Evolutionary conservation across 2,888 invertebrate species (phyloP), one percentile per base, ranked within the genome.

Genomic region (Lasioglossum pauxillum): DNA sequence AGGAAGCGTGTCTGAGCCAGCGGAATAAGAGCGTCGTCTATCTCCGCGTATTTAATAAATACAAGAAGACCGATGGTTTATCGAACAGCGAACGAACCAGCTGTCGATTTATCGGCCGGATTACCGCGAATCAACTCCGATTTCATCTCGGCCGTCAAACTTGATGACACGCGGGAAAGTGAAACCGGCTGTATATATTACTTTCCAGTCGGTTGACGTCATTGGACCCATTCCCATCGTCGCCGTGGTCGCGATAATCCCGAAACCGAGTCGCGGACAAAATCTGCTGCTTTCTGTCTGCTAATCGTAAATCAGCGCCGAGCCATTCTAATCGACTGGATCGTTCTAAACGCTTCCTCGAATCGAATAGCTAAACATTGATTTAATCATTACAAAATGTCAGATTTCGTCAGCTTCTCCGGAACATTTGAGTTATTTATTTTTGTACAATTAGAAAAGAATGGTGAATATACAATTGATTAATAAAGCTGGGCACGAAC

Each of bases 41-140:
- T 44, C 75, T 31, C 14, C 67, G 38, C 27, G 74, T 86, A 82
- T 86, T 85, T 85, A 86, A 46, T 82, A 85, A 86, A 78, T 85
- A 76, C 78, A 19, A 67, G 73, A n/a, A 44, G 57, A 64, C 41
- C 38, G 38, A 67, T 31, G 74, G 31, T 75, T 60, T 44, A 76
- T 57, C 60, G 53, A 53, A 53, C 53, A 53, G 53, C 53, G 23
- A 23, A 8, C 53, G 53, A 35, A 67, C 14, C 67, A 67, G 67
- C 19, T 41, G 57, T 35, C 77, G 80, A 88, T 88, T 86, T 86
- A 88, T 87, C 84, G 88, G 82, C 76, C 75, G 84, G 84, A 87
- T 84, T 87, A 88, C 82, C 82, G 75, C 81, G 87, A 87, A 87
- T 87, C 86, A 77, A 84, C 84, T 87, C 87, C 72, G 84, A 82